These are phyloP conservation scores for Lamprologus ornatipinnis DNA, from an alignment of 2,113 vertebrate genomes.

Conservation along the genomic window DNA sequence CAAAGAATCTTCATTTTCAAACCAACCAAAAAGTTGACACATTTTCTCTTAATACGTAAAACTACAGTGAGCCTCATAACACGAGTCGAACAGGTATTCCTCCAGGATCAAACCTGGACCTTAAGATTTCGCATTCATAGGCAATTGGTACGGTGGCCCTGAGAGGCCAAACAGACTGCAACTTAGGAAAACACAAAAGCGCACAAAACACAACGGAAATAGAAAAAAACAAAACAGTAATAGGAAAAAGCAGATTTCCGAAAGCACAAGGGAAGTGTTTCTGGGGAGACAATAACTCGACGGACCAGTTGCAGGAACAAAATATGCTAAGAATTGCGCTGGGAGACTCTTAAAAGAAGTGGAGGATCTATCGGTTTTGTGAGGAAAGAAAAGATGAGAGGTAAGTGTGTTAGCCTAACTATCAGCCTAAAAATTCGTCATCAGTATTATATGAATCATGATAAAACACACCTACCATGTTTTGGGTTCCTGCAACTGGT, in stretches of 20 bases:
- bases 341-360: background rate
- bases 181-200: background rate
- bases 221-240: background rate
- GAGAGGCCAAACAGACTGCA: background rate
- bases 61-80: background rate
- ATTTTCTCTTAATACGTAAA: background rate
- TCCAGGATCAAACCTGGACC: background rate
- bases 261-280: background rate
- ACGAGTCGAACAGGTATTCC: background rate
- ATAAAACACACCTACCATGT: too few relatives aligned
- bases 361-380: background rate
- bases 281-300: background rate
- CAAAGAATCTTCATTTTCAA: background rate
- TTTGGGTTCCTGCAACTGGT: too few relatives aligned
- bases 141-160: background rate
- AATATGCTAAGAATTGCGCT: background rate
- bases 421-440: too few relatives aligned
- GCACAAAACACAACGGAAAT: background rate
- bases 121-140: background rate
- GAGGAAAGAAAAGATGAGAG: background rate
- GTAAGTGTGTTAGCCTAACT: too few relatives aligned
- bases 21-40: background rate
- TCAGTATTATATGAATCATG: too few relatives aligned
- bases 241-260: background rate
- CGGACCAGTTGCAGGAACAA: background rate